These are phyloP conservation scores for Halocynthia roretzi DNA, from an alignment of 23 tunicate species.

Conservation along the genomic window DNA sequence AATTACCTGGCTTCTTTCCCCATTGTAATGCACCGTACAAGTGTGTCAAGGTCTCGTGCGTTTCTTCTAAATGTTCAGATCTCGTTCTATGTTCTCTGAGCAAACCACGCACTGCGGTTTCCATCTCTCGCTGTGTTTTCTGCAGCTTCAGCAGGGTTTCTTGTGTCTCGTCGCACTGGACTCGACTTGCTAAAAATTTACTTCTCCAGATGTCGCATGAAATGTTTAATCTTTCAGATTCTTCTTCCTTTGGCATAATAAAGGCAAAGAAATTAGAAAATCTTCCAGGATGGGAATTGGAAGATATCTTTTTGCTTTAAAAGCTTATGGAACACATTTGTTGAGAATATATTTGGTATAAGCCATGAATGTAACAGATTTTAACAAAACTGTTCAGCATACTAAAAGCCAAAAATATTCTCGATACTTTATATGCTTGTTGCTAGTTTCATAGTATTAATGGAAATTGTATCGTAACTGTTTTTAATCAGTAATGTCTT, in stretches of 20 bases:
- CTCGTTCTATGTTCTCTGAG: conserved; percentile 60
- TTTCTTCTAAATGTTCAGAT: conserved; percentile 43
- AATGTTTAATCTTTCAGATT: conserved; percentile 60
- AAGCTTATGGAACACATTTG: no score
- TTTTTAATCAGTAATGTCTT: no score
- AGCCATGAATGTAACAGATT: no score
- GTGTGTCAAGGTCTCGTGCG: conserved; percentile 13
- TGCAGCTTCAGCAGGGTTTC: conserved; percentile 20
- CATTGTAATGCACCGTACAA: conserved; percentile 16
- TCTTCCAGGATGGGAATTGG: no score
- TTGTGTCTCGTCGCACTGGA: conserved; percentile 63
- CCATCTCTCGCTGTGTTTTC: conserved; percentile 63
- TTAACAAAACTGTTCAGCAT: no score
- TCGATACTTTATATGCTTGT: no score
- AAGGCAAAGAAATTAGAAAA: background rate
- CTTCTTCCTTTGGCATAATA: conserved; percentile 51
- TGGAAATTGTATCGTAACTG: no score
- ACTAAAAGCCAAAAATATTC: no score
- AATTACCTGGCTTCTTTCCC: conserved; percentile 3
- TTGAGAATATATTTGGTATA: no score
- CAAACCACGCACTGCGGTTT: conserved; percentile 65
- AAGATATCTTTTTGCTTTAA: no score
- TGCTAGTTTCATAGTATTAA: background rate
- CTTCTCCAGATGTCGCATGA: conserved; percentile 92
- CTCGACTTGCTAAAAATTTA: conserved; percentile 78